A percentile compares a stretch with the other conserved stretches of the same genome.
phyloP scores from a whole-genome alignment of 2,797 vertebrate genomes.

The Amblyopsis hoosieri region DNA sequence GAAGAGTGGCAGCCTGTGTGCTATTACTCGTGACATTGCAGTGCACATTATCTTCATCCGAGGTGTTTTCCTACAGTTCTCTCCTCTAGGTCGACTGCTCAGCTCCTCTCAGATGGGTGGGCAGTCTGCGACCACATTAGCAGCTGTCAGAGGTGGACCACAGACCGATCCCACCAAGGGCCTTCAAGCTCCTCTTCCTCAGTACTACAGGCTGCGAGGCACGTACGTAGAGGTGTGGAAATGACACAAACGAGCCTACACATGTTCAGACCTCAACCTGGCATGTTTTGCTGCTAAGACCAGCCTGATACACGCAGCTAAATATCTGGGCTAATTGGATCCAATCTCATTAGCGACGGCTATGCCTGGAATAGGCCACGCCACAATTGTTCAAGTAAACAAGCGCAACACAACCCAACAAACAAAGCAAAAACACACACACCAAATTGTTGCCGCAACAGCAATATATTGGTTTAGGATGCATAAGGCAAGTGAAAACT shows the following conservation, averaged over 20 bases:
- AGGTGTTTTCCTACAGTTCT: constrained; percentile 17
- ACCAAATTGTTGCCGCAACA: background rate
- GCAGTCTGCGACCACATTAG: constrained; percentile 48
- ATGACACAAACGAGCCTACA: constrained; percentile 18
- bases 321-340: constrained; percentile 50
- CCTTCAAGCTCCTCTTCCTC: constrained; percentile 38
- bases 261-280: constrained; percentile 5
- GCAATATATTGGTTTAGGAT: background rate
- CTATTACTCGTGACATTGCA: background rate
- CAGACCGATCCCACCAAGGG: constrained; percentile 58
- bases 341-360: constrained; percentile 26
- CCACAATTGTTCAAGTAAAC: background rate
- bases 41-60: constrained; percentile 20
- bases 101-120: constrained; percentile 55
- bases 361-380: constrained; percentile 17
- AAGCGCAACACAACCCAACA: background rate
- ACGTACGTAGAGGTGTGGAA: background rate
- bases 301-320: constrained; percentile 25
- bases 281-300: constrained; percentile 6
- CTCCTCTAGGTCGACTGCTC: constrained; percentile 38
- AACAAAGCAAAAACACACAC: background rate
- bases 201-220: constrained; percentile 2
- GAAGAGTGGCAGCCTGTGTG: background rate
- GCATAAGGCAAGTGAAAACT: background rate
- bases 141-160: constrained; percentile 68